phyloP scores from a whole-genome alignment of 2,113 vertebrate species.

The Callipepla squamata region DNA sequence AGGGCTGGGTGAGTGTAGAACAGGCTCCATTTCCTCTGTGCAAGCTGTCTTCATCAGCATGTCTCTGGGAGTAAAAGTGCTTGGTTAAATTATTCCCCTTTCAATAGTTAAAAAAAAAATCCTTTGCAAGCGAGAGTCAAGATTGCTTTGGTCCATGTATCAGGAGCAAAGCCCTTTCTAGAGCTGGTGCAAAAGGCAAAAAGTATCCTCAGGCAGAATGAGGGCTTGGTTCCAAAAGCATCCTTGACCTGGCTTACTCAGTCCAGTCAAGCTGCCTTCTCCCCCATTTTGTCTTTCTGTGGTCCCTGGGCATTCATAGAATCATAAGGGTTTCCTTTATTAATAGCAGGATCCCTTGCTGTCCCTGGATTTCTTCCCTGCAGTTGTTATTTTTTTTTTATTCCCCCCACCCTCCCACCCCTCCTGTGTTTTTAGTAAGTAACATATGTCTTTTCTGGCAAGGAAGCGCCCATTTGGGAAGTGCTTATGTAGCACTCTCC shows the following conservation, averaged over 20 bases:
- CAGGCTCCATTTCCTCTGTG: not conserved
- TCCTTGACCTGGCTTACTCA: not conserved
- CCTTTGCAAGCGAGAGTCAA: not conserved
- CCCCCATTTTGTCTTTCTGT: not conserved
- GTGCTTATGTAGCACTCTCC: not conserved
- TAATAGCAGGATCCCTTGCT: not conserved
- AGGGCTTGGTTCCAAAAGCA: rapidly evolving
- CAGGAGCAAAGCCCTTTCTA: not conserved
- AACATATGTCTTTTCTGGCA: not conserved
- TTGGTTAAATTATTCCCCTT: not conserved
- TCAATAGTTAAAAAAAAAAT: not conserved
- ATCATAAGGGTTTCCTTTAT: not conserved
- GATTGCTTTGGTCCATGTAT: not conserved
- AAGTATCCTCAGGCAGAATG: not conserved
- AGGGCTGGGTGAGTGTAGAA: not conserved
- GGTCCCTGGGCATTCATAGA: not conserved
- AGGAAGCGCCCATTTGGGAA: not conserved
- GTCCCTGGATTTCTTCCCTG: not conserved
- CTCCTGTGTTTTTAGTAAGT: not conserved
- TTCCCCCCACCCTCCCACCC: too few relatives aligned
- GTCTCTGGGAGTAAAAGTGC: not conserved
- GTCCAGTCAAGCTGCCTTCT: not conserved
- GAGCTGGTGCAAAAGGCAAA: not conserved
- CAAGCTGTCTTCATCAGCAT: not conserved
- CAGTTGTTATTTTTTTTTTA: not conserved